Base-by-base conservation (phyloP, 2,888 invertebrate genomes). In the Conchocele bisecta region DNA sequence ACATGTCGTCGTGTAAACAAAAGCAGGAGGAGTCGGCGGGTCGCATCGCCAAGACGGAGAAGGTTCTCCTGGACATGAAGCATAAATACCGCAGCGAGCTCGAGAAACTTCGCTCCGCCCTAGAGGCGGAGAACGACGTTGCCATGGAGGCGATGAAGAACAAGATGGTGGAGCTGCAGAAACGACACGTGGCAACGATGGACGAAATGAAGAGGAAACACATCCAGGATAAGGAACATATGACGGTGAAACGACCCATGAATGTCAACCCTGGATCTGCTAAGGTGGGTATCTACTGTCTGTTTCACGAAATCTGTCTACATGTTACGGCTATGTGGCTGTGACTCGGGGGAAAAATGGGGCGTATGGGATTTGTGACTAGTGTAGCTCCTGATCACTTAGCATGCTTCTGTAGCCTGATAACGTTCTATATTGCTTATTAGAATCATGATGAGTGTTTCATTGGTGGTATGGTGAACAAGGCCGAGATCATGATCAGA, bases 101-200 rank as follows among this genome's bases (percentile, higher is more conserved):
- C 24, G 82, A 84, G 31, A 79, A 73, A 50, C 48, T 82, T n/a
- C 74, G 75, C 37, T 71, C 75, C 42, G 72, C 79, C 2, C 50
- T 84, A 9, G 80, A 84, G 48, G 74, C 79, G 2, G 86, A 86
- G 51, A 85, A 86, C 59, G 71, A 72, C 20, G 75, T 77, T 6
- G 83, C 84, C 29, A 77, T 87, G 79, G 83, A 85, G 13, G 79
- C 81, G 9, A 81, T 88, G 83, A 82, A 81, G 54, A 73, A 70
- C 24, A 85, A 83, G 42, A 82, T 87, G 82, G 76, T 82, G 6
- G 83, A 85, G 41, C 66, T 83, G 29, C 76, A 81, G 64, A 70
- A 74, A 46, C 72, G 66, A 22, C 84, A 86, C 37, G 56, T 65
- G 22, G 51, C 54, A 0, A 72, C 73, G 1, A 39, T 84, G 26